Evolutionary conservation across 2,888 invertebrate species (phyloP).

Genomic region (Cylindroiulus punctatus): DNA sequence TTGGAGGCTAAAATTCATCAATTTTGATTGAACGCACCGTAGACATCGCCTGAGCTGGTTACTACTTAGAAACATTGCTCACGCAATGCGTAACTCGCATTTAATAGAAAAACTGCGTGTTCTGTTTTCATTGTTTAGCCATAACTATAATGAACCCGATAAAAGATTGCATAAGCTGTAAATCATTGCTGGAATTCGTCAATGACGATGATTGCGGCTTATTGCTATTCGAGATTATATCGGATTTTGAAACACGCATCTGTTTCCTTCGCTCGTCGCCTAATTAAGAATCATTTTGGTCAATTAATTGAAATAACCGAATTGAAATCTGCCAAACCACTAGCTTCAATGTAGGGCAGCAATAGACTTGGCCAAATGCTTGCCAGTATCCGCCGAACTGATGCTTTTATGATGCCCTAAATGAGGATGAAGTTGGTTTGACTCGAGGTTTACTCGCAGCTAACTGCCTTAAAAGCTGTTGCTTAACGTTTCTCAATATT

Average conservation of each 20-base stretch:
- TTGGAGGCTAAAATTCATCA: too few relatives aligned
- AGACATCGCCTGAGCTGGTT: too few relatives aligned
- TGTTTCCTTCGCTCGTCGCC: not conserved
- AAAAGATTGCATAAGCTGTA: too few relatives aligned
- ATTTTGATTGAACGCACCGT: too few relatives aligned
- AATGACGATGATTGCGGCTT: too few relatives aligned
- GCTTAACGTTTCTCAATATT: not conserved
- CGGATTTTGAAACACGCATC: not conserved
- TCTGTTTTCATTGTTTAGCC: too few relatives aligned
- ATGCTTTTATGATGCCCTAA: not conserved
- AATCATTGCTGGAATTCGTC: too few relatives aligned
- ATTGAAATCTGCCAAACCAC: not conserved
- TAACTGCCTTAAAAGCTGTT: not conserved
- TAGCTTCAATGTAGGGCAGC: not conserved
- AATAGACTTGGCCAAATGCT: not conserved
- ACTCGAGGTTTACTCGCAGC: not conserved
- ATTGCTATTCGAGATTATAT: not conserved
- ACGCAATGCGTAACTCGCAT: too few relatives aligned
- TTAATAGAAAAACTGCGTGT: too few relatives aligned
- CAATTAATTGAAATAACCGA: not conserved
- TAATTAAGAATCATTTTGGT: not conserved
- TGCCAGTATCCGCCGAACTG: not conserved
- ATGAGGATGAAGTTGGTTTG: not conserved
- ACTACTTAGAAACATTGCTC: too few relatives aligned
- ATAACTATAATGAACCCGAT: too few relatives aligned